Evolutionary conservation across 1,140 invertebrate genomes (phyloP), one percentile per base, ranked within the genome.

Genomic region (Drosophila pandora): DNA sequence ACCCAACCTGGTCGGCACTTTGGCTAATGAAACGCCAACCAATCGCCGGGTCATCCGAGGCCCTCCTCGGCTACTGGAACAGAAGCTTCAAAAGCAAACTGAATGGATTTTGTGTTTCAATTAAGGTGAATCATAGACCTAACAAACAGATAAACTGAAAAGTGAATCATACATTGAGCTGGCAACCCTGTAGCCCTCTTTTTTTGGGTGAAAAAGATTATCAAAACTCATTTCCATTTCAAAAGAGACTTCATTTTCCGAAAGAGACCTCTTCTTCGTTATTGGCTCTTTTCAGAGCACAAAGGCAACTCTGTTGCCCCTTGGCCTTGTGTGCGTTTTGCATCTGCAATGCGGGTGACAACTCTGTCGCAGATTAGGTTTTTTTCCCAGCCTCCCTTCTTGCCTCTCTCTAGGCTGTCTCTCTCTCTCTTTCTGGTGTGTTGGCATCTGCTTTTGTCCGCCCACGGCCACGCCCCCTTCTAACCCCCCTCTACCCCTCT

Each of bases 11-110:
- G 50, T 48, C 25, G 79, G 78, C 79, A 81, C 79, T 81, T 73
- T 87, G 78, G 50, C 64, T 85, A 87, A 85, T 78, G 69, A 87
- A 75, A 75, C 69, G 69, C 48, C 60, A 57, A 48, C 56, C 47
- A 54, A 57, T 69, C 54, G 53, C 41, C 25, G 50, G 69, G 60
- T 63, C 39, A 73, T 58, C 17, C 17, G 17, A 73, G 71, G 69
- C 69, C 70, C 5, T 41, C 49, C 41, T 74, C 1, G 41, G 60
- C 61, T 65, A 53, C 32, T 52, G 62, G 69, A 45, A 41, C 13
- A 12, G 10, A 32, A 23, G 9, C 41, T 5, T 17, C n/a, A 17
- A 43, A 21, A 13, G 41, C 17, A 43, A 21, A 8, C 41, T 9
- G 17, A 43, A 43, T 43, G 41, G 41, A 43, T 21, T 17, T 43